phyloP scores from a whole-genome alignment of 2,797 vertebrate genomes.

The Darevskia mixta region DNA sequence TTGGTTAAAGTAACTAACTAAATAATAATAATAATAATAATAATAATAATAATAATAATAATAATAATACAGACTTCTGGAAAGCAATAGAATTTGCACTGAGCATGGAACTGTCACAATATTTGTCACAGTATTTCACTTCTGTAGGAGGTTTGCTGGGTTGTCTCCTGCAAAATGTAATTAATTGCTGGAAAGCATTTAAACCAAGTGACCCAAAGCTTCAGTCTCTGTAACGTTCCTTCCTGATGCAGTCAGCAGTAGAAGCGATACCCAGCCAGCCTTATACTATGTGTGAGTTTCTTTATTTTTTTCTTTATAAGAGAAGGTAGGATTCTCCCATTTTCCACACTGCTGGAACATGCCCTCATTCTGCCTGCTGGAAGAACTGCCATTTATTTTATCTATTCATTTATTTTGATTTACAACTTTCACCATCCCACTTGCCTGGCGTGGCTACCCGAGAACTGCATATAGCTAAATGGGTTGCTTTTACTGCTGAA shows the following conservation, averaged over 20 bases:
- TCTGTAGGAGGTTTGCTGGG: background rate
- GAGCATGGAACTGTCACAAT: background rate
- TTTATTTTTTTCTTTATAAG: background rate
- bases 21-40: too few relatives aligned
- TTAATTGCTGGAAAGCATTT: background rate
- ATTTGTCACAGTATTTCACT: background rate
- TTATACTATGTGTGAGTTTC: background rate
- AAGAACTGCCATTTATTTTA: slow-evolving; percentile 36
- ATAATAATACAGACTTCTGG: background rate
- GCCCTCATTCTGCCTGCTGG: slow-evolving; percentile 51
- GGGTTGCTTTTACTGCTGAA: slow-evolving; percentile 12
- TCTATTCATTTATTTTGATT: slow-evolving; percentile 10
- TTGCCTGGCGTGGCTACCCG: background rate
- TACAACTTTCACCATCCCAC: background rate
- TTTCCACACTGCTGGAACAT: slow-evolving; percentile 57
- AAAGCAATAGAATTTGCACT: background rate
- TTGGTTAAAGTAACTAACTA: background rate
- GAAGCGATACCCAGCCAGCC: background rate
- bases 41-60: too few relatives aligned
- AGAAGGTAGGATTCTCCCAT: background rate
- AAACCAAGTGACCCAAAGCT: background rate
- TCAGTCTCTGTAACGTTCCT: background rate
- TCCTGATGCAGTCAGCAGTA: background rate
- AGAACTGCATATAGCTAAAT: background rate
- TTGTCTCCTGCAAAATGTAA: background rate